These are phyloP conservation scores for Pelecanus crispus DNA, from an alignment of 2,113 vertebrate species.

Conservation along the genomic window DNA sequence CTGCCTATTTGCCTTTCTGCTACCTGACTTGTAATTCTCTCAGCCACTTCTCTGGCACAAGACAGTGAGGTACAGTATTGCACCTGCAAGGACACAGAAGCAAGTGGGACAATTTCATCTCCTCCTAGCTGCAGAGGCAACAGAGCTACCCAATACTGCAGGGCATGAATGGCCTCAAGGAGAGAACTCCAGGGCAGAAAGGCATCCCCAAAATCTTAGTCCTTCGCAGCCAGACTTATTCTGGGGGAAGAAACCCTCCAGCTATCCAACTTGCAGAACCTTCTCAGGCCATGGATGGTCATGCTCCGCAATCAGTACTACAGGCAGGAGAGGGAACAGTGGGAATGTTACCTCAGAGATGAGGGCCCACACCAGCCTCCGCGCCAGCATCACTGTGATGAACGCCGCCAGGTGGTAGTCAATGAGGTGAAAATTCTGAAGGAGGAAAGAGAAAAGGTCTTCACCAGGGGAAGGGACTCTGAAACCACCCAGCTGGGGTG, in stretches of 20 bases:
- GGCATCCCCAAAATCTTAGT: neutral
- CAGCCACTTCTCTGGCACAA: neutral
- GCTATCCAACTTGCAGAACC: neutral
- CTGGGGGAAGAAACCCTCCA: neutral
- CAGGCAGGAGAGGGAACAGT: neutral
- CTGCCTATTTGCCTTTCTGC: neutral
- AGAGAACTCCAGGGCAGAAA: neutral
- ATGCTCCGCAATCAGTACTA: neutral
- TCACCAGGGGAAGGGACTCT: neutral
- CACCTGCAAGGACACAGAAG: neutral
- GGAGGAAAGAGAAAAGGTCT: constrained; percentile 59
- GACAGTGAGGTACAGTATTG: neutral
- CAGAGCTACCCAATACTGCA: neutral
- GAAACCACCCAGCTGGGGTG: neutral
- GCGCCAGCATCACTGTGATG: constrained; percentile 96
- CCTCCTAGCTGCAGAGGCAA: neutral
- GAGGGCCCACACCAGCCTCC: constrained; percentile 95
- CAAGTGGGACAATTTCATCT: neutral
- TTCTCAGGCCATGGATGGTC: neutral
- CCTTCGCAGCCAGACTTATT: neutral
- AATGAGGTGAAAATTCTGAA: constrained; percentile 97
- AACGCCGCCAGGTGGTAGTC: constrained; percentile 96
- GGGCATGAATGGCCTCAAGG: neutral
- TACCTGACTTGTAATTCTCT: neutral
- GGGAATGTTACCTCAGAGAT: constrained; percentile 87